Evolutionary conservation across 1,140 invertebrate species (phyloP), one percentile per base, ranked within the genome.

Genomic region (Dendroctonus valens): DNA sequence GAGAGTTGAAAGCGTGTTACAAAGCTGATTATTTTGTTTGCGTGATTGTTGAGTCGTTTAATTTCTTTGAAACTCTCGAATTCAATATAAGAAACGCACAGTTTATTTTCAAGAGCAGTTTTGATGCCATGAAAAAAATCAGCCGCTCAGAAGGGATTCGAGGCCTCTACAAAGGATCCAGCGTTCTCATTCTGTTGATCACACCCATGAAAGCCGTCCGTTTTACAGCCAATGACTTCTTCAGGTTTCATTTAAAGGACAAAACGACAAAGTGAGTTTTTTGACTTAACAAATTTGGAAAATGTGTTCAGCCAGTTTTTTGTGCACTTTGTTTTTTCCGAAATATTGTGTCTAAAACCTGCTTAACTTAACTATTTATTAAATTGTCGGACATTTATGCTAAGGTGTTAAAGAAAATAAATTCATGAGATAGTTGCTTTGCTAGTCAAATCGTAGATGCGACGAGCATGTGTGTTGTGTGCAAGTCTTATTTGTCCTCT

Each of bases 131-230:
- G 74, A 87, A 86, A 58, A 95, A 98, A 80, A 98, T 96, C 6
- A 97, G 94, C 73, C 82, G 79, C 59, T 88, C 90, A 40, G 96
- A 98, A 82, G 96, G 96, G 0, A 97, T 97, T 78, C 92, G 97
- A 80, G 96, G 96, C 72, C 98, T 98, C 95, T 99, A 99, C 79
- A 88, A 93, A 81, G 95, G 96, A 5, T 96, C 94, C 0, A 95
- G 86, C 26, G 96, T 99, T 0, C 99, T 99, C 82, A 96, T 99
- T 74, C 79, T 99, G n/a, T 84, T 99, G 9, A 98, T 99, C 50
- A 99, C 97, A 2, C 97, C 97, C 0, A 97, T 99, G 81, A 99
- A 99, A 80, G 97, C 97, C 0, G 99, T 99, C 68, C 99, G 99
- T 83, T 83, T 99, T 65, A 94, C 97, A 8, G 96, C 94, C 41